phyloP scores from a whole-genome alignment of 2,888 invertebrate genomes.

The Brachynemurus nebulosus region DNA sequence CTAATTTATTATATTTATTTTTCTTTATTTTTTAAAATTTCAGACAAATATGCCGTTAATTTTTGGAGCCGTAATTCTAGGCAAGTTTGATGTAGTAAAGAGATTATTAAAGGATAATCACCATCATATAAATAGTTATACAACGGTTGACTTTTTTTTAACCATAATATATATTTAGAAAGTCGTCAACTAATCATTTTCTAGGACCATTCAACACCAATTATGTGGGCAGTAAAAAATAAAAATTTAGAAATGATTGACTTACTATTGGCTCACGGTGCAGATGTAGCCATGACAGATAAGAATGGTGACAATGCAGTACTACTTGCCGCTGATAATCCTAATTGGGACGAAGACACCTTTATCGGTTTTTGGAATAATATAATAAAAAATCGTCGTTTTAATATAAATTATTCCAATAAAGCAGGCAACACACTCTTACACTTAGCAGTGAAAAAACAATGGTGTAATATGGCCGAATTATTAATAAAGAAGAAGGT shows the following conservation, averaged over 20 bases:
- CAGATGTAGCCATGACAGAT: slow-evolving; percentile 26
- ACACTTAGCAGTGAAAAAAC: slow-evolving; percentile 29
- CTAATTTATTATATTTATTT: not conserved
- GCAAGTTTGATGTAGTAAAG: slow-evolving; percentile 26
- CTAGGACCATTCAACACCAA: slow-evolving; percentile 27
- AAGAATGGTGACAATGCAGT: slow-evolving; percentile 28
- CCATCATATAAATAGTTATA: slow-evolving; percentile 24
- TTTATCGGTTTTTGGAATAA: slow-evolving; percentile 28
- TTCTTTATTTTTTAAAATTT: not conserved
- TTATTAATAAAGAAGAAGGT: slow-evolving; percentile 25
- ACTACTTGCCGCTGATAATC: slow-evolving; percentile 27
- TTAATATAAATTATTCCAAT: slow-evolving; percentile 27
- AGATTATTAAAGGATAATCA: slow-evolving; percentile 26
- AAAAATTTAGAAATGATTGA: slow-evolving; percentile 29
- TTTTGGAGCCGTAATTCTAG: slow-evolving; percentile 27
- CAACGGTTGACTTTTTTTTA: slow-evolving; percentile 21
- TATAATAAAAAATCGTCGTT: slow-evolving; percentile 21
- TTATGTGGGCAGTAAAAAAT: slow-evolving; percentile 30
- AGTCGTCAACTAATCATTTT: not conserved
- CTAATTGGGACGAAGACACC: slow-evolving; percentile 29
- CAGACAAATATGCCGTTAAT: slow-evolving; percentile 22
- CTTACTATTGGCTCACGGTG: slow-evolving; percentile 27
- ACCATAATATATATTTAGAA: too few species aligned
- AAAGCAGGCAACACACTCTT: slow-evolving; percentile 29
- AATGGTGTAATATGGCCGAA: slow-evolving; percentile 28